Base-by-base conservation (phyloP, 2,888 invertebrate genomes). In the Chesias legatella region DNA sequence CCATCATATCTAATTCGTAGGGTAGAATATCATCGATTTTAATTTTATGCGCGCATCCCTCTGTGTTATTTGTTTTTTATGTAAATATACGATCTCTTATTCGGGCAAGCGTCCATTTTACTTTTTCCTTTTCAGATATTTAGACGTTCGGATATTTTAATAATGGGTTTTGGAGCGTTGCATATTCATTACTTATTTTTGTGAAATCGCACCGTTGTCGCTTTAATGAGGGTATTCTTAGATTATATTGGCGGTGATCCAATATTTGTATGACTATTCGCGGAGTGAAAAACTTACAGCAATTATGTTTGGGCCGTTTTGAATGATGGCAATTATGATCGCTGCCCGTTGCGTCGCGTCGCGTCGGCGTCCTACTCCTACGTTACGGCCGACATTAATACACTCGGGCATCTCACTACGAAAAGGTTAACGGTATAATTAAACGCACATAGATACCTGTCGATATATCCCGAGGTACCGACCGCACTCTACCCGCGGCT, bases 11-110 rank as follows among this genome's bases (percentile, higher is more conserved):
- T 88, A 86, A 86, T 85, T 86, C 79, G 83, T 74, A 83, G 85
- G 85, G 86, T 85, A 80, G 77, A 80, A 78, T 73, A 78, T 79
- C 82, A 86, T 88, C 85, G 86, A 86, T 86, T 86, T 86, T 85
- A 88, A 88, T 88, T 83, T 85, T 85, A 88, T 86, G 86, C 86
- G 74, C 85, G 78, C 85, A 81, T 82, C 83, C 77, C 82, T 86
- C 86, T 82, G 65, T 73, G 77, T 80, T 85, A 86, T 88, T 84
- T 83, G 82, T 79, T 86, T 88, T 86, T 85, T 86, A 88, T 88
- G 86, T 85, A 84, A 88, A 88, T 88, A 82, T 71, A 68, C 69
- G 70, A 79, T 76, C 79, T 80, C 79, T 81, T 80, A 72, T 74
- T 76, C 75, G 73, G 76, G 70, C 73, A 80, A 74, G 78, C 79